phyloP scores from a whole-genome alignment of 2,797 vertebrate species.

The Bufotes viridis region DNA sequence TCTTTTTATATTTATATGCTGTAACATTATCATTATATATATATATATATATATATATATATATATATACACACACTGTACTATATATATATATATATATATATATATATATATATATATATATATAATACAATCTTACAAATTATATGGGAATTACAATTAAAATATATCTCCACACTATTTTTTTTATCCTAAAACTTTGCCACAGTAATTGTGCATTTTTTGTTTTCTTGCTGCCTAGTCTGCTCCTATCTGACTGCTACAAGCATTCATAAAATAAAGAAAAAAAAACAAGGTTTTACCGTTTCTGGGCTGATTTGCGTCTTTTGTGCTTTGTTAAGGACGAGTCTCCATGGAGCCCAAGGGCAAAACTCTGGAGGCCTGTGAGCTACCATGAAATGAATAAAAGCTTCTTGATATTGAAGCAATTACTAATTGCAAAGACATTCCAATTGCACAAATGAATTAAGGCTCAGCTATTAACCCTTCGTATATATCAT shows the following conservation, averaged over 20 bases:
- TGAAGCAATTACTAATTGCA: conserved; percentile 61
- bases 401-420: conserved; percentile 59
- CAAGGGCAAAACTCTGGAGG: conserved; percentile 58
- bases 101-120: no score
- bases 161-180: not conserved
- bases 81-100: no score
- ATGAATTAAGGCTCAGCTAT: conserved; percentile 37
- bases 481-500: conserved; percentile 29
- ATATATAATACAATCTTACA: not conserved
- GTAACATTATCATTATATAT: not conserved
- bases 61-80: no score
- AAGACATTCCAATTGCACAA: conserved; percentile 54
- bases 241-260: conserved; percentile 16
- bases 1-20: not conserved
- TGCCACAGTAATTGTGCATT: not conserved
- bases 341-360: conserved; percentile 60
- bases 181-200: not conserved
- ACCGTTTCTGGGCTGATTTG: conserved; percentile 40
- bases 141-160: not conserved
- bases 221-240: conserved; percentile 21
- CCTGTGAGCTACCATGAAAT: conserved; percentile 51
- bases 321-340: conserved; percentile 51
- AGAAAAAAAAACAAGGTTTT: conserved; percentile 61
- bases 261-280: conserved; percentile 16
- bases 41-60: no score